Base-by-base conservation (phyloP, 2,888 invertebrate species). In the Drosophila prostipennis region DNA sequence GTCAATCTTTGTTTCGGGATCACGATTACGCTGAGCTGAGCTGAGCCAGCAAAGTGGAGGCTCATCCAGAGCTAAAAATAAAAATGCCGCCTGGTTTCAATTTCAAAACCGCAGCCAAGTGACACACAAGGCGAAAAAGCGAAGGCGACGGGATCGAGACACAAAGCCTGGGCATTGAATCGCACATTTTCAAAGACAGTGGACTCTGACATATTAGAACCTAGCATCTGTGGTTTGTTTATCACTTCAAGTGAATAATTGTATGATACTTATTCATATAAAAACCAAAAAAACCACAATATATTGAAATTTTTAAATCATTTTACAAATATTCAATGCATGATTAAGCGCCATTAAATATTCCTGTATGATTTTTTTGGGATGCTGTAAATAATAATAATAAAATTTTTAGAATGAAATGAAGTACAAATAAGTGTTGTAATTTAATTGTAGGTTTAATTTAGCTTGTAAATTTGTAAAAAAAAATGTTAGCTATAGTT, bases 31-130 rank as follows among this genome's bases (percentile, higher is more conserved):
- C 26, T 26, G 26, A 26, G 29, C 26, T 26, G 26, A 6, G 46
- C 46, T 46, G 11, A 32, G 10, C 46, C 46, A 46, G 46, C 46
- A 16, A 48, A 32, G 46, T 23, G 53, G 48, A 40, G 23, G 51
- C 51, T 37, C 52, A 48, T 34, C 57, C 67, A 72, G 61, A 68
- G 67, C 77, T 77, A 77, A 63, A 79, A 78, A 80, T 79, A 75
- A 49, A 42, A 29, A 39, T 11, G 49, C 70, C 56, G 69, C 68
- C 72, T 39, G 69, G 82, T 78, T 78, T 85, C 80, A 77, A 74
- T 82, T 82, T 80, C 86, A 77, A 72, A 72, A 80, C 85, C 85
- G 85, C 81, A 84, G 48, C 68, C 81, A 81, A 81, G 85, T 85
- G 81, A 63, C 81, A 52, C 48, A 74, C 82, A 81, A 81, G 85